These are phyloP conservation scores for Otus sunia DNA, from an alignment of 2,113 vertebrate species.

Conservation along the genomic window DNA sequence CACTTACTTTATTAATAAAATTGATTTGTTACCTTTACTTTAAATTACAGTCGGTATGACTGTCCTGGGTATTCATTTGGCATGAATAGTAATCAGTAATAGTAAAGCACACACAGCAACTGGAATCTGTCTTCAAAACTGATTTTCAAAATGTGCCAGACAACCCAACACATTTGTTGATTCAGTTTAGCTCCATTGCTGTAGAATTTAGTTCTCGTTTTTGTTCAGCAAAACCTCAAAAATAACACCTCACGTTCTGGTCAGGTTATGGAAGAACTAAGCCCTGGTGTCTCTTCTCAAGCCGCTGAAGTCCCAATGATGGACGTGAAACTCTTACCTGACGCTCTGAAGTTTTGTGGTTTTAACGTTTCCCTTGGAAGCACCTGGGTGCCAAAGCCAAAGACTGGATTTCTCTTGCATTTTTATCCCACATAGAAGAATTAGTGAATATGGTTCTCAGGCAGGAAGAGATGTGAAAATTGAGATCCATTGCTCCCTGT, in stretches of 20 bases:
- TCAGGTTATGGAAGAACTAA: background rate
- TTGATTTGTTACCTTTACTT: background rate
- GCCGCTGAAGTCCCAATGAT: background rate
- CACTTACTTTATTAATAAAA: background rate
- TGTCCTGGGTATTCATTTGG: background rate
- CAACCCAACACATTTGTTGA: background rate
- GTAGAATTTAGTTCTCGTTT: background rate
- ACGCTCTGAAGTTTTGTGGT: background rate
- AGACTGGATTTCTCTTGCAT: background rate
- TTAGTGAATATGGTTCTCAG: background rate
- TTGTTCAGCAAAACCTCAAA: background rate
- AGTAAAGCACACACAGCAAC: background rate
- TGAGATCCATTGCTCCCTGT: background rate
- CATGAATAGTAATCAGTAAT: background rate
- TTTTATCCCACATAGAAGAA: background rate
- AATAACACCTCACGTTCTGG: background rate
- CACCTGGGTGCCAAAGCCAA: background rate
- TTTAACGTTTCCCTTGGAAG: background rate
- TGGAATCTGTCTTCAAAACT: background rate
- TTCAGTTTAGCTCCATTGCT: background rate
- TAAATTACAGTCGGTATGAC: background rate
- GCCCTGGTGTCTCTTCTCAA: background rate
- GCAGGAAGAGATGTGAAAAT: background rate
- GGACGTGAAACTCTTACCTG: background rate
- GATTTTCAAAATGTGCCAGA: background rate